Evolutionary conservation across 2,888 invertebrate species (phyloP), one percentile per base, ranked within the genome.

Genomic region (Metalampra italica): DNA sequence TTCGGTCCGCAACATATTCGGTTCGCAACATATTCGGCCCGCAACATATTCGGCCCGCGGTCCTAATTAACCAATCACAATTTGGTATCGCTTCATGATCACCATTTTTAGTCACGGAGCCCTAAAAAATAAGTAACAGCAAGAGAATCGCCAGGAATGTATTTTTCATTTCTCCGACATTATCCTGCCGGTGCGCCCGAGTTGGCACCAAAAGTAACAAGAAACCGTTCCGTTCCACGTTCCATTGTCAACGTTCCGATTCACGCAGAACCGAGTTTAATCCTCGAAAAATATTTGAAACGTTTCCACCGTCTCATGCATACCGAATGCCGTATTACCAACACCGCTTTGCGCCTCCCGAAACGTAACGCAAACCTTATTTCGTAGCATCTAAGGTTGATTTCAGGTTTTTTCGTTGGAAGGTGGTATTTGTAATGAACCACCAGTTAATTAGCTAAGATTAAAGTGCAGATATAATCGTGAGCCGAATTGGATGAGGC

Each of bases 211-310:
- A n/a, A n/a, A n/a, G n/a, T n/a, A n/a, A n/a, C n/a, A n/a, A n/a
- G n/a, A n/a, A n/a, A n/a, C n/a, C n/a, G n/a, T n/a, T n/a, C n/a
- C n/a, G n/a, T n/a, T n/a, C n/a, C n/a, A n/a, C n/a, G n/a, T n/a
- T 11, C 34, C n/a, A 3, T 34, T 34, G 40, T 43, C 39, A 38
- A 8, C n/a, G 15, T 45, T 30, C 12, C 45, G 9, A 13, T 14
- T 14, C 59, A 36, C 36, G 36, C 36, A 64, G 59, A 66, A 60
- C 58, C 57, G 63, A 62, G 58, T 68, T 64, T 70, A 65, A 70
- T 70, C 64, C 59, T 45, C 59, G 45, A 62, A 67, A 73, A 70
- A 73, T 71, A 72, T 71, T 60, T 57, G 58, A 56, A 57, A 48
- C 48, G 47, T 4, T 13, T 4, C 29, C 11, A 11, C 11, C 39